Base-by-base conservation (phyloP, 2,113 vertebrate species). In the Pagrus major region DNA sequence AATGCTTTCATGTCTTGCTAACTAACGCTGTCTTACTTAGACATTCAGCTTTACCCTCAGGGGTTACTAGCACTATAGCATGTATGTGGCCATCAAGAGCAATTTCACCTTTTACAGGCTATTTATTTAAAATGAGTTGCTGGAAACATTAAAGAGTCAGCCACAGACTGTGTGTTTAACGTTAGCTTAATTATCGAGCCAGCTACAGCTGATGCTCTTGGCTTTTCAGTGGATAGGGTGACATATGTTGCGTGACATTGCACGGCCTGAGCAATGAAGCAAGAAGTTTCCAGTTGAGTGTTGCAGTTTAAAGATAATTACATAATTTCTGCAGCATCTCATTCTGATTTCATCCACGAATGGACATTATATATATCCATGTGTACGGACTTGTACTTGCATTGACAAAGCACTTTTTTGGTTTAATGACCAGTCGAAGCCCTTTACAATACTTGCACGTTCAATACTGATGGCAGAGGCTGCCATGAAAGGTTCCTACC, bases 171-270 rank as follows among this genome's bases (percentile, higher is more conserved):
- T n/a, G n/a, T n/a, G 20, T 21, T 52, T 14, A 25, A 25, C 5
- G n/a, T 52, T 25, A 11, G 23, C 9, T 52, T 23, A 23, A 52
- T 23, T 14, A 2, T n/a, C 51, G 14, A 14, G n/a, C 51, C 23
- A 25, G n/a, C n/a, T 2, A 52, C 11, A 52, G 51, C 4, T 25
- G n/a, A 52, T n/a, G n/a, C n/a, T n/a, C n/a, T n/a, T n/a, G n/a
- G n/a, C n/a, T n/a, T n/a, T n/a, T n/a, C n/a, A 35, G 18, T 44
- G 52, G 51, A 69, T 51, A 46, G 33, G 74, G 37, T 60, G 15
- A 23, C 39, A 72, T 23, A 15, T 59, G 39, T 56, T 81, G 23
- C 7, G 41, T 23, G n/a, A n/a, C n/a, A n/a, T n/a, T n/a, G n/a
- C 7, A 5, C 7, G 37, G 42, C 23, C 14, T 35, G 54, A 47